phyloP scores from a whole-genome alignment of 1,140 invertebrate species.

The Oryctes rhinoceros region DNA sequence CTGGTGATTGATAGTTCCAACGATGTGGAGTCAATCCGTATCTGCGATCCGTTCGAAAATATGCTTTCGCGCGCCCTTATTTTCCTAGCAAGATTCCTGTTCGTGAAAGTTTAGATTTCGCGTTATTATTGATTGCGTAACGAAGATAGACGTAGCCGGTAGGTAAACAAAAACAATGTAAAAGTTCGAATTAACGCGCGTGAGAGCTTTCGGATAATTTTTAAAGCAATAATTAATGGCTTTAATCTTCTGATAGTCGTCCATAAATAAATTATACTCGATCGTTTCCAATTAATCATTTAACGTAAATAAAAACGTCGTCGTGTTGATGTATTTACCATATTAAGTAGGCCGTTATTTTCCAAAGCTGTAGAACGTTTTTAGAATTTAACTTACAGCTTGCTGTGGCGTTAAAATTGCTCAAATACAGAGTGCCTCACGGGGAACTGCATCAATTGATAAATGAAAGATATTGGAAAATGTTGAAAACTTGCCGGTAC shows the following conservation, averaged over 20 bases:
- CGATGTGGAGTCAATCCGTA: not conserved
- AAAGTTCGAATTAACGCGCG: not conserved
- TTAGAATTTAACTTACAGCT: too few species aligned
- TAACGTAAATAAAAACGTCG: not conserved
- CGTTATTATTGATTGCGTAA: not conserved
- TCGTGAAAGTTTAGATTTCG: constrained; percentile 19
- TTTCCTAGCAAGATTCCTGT: not conserved
- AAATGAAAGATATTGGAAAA: too few species aligned
- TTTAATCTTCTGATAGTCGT: not conserved
- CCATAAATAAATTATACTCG: not conserved
- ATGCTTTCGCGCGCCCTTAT: not conserved
- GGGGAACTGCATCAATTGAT: too few species aligned
- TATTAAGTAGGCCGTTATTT: too few species aligned
- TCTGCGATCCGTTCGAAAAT: not conserved
- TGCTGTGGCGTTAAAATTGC: too few species aligned
- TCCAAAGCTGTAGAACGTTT: too few species aligned
- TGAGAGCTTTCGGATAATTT: not conserved
- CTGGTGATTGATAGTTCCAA: not conserved
- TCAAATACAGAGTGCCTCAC: too few species aligned
- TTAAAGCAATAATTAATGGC: not conserved
- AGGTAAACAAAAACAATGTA: not conserved
- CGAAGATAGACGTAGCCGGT: too few species aligned
- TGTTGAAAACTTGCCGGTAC: too few species aligned
- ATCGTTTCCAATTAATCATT: not conserved
- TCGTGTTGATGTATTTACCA: too few species aligned